phyloP scores from a whole-genome alignment of 2,888 invertebrate species.

The Plebejus argus region DNA sequence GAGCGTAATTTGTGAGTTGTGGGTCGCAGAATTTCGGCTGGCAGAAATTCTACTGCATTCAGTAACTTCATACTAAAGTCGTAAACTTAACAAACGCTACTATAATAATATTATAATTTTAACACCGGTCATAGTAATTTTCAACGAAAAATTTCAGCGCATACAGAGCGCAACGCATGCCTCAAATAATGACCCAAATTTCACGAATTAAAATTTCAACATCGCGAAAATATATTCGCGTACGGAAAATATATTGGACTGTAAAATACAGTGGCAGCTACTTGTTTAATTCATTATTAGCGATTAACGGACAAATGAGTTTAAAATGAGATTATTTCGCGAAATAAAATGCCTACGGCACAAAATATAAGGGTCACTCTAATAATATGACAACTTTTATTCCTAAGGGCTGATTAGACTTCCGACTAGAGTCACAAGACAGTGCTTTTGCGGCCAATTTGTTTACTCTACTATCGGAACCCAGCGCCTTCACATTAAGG shows the following conservation, averaged over 20 bases:
- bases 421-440: not conserved
- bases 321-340: not conserved
- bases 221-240: slow-evolving; percentile 4
- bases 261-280: not conserved
- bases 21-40: too few species aligned
- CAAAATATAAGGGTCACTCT: not conserved
- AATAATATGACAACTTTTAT: not conserved
- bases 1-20: too few species aligned
- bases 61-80: too few species aligned
- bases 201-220: slow-evolving; percentile 18
- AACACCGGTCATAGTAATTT: not conserved
- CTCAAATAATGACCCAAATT: slow-evolving; percentile 24
- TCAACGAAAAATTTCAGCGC: not conserved
- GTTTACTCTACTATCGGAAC: too few species aligned
- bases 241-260: slow-evolving; percentile 1
- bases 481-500: too few species aligned
- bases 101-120: not conserved
- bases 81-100: too few species aligned
- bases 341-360: not conserved
- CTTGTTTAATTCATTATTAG: slow-evolving; percentile 21
- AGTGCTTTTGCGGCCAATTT: too few species aligned
- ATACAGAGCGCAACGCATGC: not conserved
- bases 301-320: slow-evolving; percentile 14
- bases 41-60: too few species aligned
- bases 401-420: too few species aligned